A percentile compares a stretch with the other conserved stretches of the same genome.
These are phyloP conservation scores for Coccyzus lansbergi DNA, from an alignment of 2,797 vertebrate genomes.

Conservation along the genomic window DNA sequence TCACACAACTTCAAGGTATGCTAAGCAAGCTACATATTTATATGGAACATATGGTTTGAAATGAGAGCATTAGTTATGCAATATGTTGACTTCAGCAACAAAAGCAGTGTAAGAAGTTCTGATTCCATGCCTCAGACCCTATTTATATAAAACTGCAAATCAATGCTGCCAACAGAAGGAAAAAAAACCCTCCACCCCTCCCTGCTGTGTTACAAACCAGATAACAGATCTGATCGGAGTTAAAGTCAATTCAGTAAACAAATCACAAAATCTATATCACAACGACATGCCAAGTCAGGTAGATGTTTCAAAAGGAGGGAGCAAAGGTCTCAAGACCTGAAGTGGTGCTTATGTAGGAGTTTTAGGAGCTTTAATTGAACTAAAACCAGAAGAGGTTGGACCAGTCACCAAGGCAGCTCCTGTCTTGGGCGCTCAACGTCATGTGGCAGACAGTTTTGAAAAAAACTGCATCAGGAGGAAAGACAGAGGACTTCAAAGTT, in stretches of 20 bases:
- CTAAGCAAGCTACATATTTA: conserved; percentile 19
- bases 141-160: conserved; percentile 35
- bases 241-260: background rate
- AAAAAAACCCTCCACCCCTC: background rate
- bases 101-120: conserved; percentile 27
- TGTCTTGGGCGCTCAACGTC: background rate
- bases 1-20: conserved; percentile 30
- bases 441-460: background rate
- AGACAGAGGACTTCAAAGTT: background rate
- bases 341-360: background rate
- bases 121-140: conserved; percentile 2
- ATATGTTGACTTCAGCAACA: background rate
- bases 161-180: background rate
- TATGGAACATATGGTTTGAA: conserved; percentile 42
- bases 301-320: background rate
- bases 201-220: background rate
- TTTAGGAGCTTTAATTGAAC: background rate
- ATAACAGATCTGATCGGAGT: background rate
- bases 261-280: background rate
- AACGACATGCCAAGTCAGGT: background rate
- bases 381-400: background rate
- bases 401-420: background rate
- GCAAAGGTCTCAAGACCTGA: background rate
- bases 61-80: conserved; percentile 45
- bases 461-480: background rate